Evolutionary conservation across 2,113 vertebrate genomes (phyloP), one percentile per base, ranked within the genome.

Genomic region (Rhineura floridana): DNA sequence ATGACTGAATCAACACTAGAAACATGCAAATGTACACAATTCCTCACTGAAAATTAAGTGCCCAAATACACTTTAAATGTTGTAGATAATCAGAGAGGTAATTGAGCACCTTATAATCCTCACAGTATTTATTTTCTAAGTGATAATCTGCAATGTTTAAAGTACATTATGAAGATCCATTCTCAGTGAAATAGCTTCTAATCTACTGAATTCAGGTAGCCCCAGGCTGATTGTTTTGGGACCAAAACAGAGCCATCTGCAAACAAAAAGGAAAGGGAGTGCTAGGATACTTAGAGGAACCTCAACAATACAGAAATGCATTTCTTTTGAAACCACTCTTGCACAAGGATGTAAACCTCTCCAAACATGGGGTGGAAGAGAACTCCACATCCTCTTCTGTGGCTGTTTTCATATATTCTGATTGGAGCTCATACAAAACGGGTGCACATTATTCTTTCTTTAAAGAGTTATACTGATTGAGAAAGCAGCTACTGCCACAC

Each of bases 21-120:
- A 75, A 67, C 85, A 79, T 79, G 76, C 62, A 86, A 79, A 79
- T 52, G 62, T 69, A 86, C 77, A 79, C 65, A 79, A 86, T 50
- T 30, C 44, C 63, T 70, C 63, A 80, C 6, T 80, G 63, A 81
- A 87, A 87, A 87, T 80, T 87, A 80, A 87, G 25, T 55, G 62
- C 50, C 44, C 75, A 79, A 86, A 86, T 9, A 67, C 69, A 79
- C 63, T 79, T 69, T 79, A 67, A 86, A 48, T 80, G 50, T 81
- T 80, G 85, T 80, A 55, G 63, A 70, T 70, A 70, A 87, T 55
- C 15, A 72, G 48, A 87, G 39, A 28, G 77, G 70, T 87, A 55
- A 81, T 81, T 81, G 72, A 72, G 48, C 50, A 72, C 50, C 48
- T 42, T 67, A 72, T 70, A 55, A 87, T 55, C 77, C 70, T 44